phyloP scores from a whole-genome alignment of 2,113 vertebrate species.

The Bos taurus region DNA sequence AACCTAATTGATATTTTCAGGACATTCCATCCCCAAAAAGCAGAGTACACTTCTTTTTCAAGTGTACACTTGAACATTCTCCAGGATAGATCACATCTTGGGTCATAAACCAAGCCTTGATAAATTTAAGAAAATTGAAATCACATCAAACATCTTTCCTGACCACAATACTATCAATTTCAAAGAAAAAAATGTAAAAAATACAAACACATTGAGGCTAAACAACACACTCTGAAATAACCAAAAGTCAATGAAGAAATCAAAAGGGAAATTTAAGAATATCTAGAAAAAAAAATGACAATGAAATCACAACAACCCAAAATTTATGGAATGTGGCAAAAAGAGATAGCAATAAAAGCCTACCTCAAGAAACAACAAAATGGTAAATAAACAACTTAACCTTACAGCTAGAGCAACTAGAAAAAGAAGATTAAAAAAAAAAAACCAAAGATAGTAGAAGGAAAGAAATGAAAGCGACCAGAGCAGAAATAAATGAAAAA shows the following conservation, averaged over 20 bases:
- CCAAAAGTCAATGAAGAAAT: not conserved
- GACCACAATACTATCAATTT: not conserved
- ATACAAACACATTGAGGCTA: not conserved
- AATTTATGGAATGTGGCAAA: not conserved
- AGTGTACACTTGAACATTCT: not conserved
- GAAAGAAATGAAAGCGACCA: not conserved
- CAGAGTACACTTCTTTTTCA: not conserved
- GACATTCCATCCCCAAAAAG: not conserved
- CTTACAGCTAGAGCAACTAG: not conserved
- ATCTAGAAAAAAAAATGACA: not conserved
- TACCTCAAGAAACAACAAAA: not conserved
- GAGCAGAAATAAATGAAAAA: not conserved
- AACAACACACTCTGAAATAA: not conserved
- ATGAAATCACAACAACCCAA: not conserved
- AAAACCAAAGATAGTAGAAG: not conserved
- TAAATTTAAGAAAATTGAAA: not conserved
- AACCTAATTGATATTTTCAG: not conserved
- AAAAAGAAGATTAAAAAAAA: not conserved
- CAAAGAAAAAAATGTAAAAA: not conserved
- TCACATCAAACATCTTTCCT: not conserved
- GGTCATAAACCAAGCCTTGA: not conserved
- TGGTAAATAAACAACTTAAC: not conserved
- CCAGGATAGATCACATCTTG: not conserved
- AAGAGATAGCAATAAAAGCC: not conserved
- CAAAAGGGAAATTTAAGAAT: not conserved